phyloP scores from a whole-genome alignment of 2,888 invertebrate genomes.

The Apamea crenata region DNA sequence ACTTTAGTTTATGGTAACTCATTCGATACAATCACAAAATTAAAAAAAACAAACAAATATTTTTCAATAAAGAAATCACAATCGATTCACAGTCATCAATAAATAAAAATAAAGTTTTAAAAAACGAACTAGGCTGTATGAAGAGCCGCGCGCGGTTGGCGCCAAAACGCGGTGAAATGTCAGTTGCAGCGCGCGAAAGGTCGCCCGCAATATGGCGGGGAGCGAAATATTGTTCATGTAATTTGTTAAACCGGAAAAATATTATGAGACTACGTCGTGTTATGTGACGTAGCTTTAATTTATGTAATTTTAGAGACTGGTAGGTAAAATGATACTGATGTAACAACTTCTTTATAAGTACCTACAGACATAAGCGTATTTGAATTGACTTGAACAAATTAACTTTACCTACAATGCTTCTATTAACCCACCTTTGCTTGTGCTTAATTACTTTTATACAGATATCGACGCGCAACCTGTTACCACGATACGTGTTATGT shows the following conservation, averaged over 20 bases:
- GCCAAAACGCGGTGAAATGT: conserved; percentile 85
- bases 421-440: not conserved
- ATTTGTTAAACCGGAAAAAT: conserved; percentile 64
- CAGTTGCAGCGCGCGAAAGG: conserved; percentile 78
- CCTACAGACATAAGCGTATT: too few relatives aligned
- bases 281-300: conserved; percentile 43
- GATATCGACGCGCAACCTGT: too few relatives aligned
- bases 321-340: not conserved
- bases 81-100: conserved; percentile 19
- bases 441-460: too few relatives aligned
- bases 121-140: conserved; percentile 31
- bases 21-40: conserved; percentile 14
- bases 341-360: not conserved
- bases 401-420: not conserved
- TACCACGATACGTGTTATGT: too few relatives aligned
- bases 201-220: conserved; percentile 75
- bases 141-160: conserved; percentile 73
- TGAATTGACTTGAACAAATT: not conserved
- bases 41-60: not conserved
- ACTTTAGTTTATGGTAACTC: conserved; percentile 25
- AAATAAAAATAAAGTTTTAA: conserved; percentile 27
- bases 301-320: conserved; percentile 17
- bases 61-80: conserved; percentile 15
- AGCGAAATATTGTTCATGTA: conserved; percentile 69
- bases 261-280: conserved; percentile 51